Evolutionary conservation across 2,113 vertebrate genomes (phyloP).

Genomic region (Cavia aperea): DNA sequence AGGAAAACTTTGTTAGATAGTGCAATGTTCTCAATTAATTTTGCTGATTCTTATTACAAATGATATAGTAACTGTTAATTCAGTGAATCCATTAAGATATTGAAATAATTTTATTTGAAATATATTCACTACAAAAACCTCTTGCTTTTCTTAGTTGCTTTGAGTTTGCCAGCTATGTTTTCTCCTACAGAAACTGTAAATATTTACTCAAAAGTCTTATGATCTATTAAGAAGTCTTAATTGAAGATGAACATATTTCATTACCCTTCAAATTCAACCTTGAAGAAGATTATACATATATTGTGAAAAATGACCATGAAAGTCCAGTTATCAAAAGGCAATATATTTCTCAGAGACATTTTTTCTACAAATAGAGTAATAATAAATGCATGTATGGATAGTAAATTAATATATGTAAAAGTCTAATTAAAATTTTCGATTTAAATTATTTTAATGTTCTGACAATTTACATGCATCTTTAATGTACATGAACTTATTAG

Average conservation of each 20-base stretch:
- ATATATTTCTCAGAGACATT: not conserved
- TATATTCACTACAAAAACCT: not conserved
- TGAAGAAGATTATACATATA: not conserved
- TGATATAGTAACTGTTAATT: not conserved
- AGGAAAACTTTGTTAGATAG: not conserved
- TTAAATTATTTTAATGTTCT: constrained; percentile 15
- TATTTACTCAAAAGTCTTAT: constrained; percentile 2
- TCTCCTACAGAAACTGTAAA: not conserved
- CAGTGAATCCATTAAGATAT: not conserved
- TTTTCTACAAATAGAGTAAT: not conserved
- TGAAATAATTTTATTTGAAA: constrained; percentile 9
- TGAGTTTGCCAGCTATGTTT: not conserved
- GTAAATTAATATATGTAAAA: not conserved
- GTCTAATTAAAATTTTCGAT: not conserved
- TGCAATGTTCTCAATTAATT: not conserved
- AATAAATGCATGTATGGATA: not conserved
- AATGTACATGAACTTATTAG: not conserved
- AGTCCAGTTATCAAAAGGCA: not conserved
- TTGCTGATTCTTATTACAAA: not conserved
- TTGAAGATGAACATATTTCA: not conserved
- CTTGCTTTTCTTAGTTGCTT: not conserved
- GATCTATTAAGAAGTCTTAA: not conserved
- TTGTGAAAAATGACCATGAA: not conserved
- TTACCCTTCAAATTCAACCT: not conserved
- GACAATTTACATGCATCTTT: not conserved